These are phyloP conservation scores for Cacajao melanocephalus DNA, from an alignment of 2,797 vertebrate species.

Conservation along the genomic window DNA sequence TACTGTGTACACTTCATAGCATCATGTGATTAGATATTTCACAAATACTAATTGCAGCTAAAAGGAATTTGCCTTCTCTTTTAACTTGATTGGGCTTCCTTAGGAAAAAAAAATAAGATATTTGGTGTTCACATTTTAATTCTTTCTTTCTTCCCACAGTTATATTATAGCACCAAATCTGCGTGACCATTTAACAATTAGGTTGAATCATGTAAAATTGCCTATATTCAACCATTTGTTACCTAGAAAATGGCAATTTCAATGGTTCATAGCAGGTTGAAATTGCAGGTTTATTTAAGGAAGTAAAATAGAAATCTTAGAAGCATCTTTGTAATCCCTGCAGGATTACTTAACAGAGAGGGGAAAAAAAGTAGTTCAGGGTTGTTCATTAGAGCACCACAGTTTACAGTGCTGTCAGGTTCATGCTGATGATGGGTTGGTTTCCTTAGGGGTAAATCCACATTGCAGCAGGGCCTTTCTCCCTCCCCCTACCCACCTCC, in stretches of 20 bases:
- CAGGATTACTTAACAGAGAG: not conserved
- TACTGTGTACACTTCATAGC: not conserved
- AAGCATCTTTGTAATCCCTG: not conserved
- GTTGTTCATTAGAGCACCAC: not conserved
- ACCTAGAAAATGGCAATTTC: constrained; percentile 28
- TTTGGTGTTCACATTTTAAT: constrained; percentile 28
- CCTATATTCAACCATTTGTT: not conserved
- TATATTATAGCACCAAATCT: not conserved
- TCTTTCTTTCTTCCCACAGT: not conserved
- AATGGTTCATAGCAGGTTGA: not conserved
- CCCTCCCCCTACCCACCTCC: no score
- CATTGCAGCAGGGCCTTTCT: not conserved
- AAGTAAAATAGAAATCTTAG: constrained; percentile 2
- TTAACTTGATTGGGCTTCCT: not conserved
- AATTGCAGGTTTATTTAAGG: constrained; percentile 32
- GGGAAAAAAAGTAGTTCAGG: not conserved
- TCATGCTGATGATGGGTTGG: not conserved
- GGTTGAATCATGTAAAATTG: not conserved
- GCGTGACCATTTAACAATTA: not conserved
- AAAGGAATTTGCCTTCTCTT: constrained; percentile 49
- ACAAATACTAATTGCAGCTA: constrained; percentile 45
- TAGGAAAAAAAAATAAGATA: not conserved
- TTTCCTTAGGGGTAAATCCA: not conserved
- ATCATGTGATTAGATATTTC: constrained; percentile 41
- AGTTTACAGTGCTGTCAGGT: no score